A percentile compares a stretch with the other conserved stretches of the same genome.
Conservation (phyloP, 1,140 invertebrate genomes). For the Polypedilum pembai region DNA sequence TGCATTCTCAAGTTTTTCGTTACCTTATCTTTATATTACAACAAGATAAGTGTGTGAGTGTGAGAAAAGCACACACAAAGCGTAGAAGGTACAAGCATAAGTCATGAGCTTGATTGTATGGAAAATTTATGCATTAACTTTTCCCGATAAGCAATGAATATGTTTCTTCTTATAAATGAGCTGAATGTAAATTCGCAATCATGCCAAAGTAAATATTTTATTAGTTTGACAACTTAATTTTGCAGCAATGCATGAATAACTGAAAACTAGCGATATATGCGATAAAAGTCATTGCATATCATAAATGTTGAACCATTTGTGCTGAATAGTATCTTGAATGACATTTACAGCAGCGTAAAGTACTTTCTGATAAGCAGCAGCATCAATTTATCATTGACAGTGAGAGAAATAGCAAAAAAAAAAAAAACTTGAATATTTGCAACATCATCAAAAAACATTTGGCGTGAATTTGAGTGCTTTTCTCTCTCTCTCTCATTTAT, state of each 20-base stretch:
- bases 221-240: slow-evolving; percentile 13
- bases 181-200: background rate
- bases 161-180: background rate
- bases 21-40: too few species aligned
- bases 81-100: background rate
- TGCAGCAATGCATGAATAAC: background rate
- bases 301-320: background rate
- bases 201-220: slow-evolving; percentile 12
- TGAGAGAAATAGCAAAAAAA: background rate
- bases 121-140: slow-evolving; percentile 7
- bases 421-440: slow-evolving; percentile 9
- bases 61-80: too few species aligned
- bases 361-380: background rate
- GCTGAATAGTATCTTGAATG: background rate
- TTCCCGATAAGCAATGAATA: slow-evolving; percentile 2
- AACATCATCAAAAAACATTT: background rate
- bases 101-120: background rate
- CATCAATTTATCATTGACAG: slow-evolving; percentile 6
- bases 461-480: too few species aligned
- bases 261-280: background rate
- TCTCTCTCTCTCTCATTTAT: too few species aligned
- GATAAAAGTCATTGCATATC: slow-evolving; percentile 18
- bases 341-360: background rate
- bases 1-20: too few species aligned
- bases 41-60: too few species aligned